Base-by-base conservation (phyloP, 2,113 vertebrate genomes). In the human region DNA sequence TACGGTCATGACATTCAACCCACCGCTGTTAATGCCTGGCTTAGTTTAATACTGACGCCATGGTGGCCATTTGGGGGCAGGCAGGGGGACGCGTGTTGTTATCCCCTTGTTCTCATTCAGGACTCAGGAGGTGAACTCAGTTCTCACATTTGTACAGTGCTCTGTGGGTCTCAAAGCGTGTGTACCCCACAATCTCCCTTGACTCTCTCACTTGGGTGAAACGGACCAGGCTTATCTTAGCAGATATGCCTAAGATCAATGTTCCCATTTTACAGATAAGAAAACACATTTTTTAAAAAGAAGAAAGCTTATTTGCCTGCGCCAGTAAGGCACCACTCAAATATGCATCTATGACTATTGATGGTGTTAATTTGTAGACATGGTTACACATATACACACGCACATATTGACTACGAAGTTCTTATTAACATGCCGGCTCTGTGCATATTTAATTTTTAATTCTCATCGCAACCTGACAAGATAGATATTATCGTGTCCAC, bases 131-230 rank as follows among this genome's bases (percentile, higher is more conserved):
- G 11, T 11, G 25, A 9, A 20, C 1, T 18, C 22, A 12, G 5
- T 1, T 8, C 3, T 61, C 0, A 8, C 11, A 12, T 13, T 6
- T 17, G 23, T 7, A 30, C 25, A 73, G 52, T 10, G 35, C 8
- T n/a, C 14, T 17, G 12, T 2, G 4, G 45, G 45, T 64, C 83
- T 61, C 25, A 2, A 7, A 50, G 66, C 30, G 3, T 8, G 2
- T 43, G 30, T 30, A 13, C 8, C 11, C 8, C 75, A 9, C 5
- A 0, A 1, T 40, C 48, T 48, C 64, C 2, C 27, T 12, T 16
- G 0, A 12, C 17, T 17, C 48, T 55, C 52, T 45, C 89, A 1
- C 5, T 43, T 0, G 25, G 32, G 14, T 8, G 27, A 75, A 61
- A 27, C 25, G 25, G 23, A 27, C 11, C 25, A 61, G 25, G 25